Evolutionary conservation across 2,113 vertebrate species (phyloP), one percentile per base, ranked within the genome.

Genomic region (Bungarus multicinctus): DNA sequence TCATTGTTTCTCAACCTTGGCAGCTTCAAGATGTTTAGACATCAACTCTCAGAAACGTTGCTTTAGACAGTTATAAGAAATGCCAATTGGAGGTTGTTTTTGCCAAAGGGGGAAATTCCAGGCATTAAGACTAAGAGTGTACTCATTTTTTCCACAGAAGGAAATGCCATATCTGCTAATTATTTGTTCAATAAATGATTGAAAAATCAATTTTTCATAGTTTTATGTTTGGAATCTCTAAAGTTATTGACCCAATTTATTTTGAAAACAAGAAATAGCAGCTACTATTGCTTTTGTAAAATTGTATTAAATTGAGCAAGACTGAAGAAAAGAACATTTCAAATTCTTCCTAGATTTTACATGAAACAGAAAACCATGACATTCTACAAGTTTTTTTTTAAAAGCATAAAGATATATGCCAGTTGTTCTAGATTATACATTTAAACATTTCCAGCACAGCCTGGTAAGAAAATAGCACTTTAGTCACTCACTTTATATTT

Each of bases 401-500:
- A 30, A 47, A 60, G 9, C 0, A 54, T 50, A 20, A 16, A 89
- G 27, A 52, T 54, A 57, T 54, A 10, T 8, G 25, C 11, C 16
- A 22, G 10, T 43, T 58, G 85, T 30, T 91, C 54, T 89, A 85
- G 16, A 89, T 39, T n/a, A 89, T 8, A 23, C 2, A 22, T 89
- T 55, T 57, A 43, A 91, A 69, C 57, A n/a, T 54, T 74, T 57
- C 5, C 8, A 50, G 5, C 14, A 58, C 6, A 89, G 43, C 54
- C 55, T 81, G 27, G 23, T 60, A 12, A 86, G 14, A 9, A 47
- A 89, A 18, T 47, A 10, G 53, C 30, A 52, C 25, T 39, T 60
- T 87, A 52, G 45, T 30, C 11, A 96, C 98, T 95, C 94, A 99
- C 99, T 98, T 99, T 96, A 99, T 99, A 90, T 99, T 99, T 18